Base-by-base conservation (phyloP, 2,113 vertebrate genomes). In the Phyllostomus hastatus region DNA sequence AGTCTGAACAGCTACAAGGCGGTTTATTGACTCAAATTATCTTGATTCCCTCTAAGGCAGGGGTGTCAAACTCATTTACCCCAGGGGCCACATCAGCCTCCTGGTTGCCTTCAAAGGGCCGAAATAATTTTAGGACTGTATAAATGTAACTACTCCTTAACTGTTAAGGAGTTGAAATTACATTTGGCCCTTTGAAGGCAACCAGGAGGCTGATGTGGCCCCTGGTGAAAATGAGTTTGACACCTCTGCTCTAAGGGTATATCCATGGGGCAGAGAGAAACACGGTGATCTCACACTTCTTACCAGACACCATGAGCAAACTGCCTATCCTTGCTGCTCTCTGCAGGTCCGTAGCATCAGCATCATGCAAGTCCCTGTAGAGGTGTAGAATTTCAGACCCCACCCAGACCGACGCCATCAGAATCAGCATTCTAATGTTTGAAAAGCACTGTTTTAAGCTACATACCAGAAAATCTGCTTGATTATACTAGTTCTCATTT, bases 1-100 rank as follows among this genome's bases (percentile, higher is more conserved):
- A 82, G 79, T 93, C 28, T 33, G n/a, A 97, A 46, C 50, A 82
- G 48, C 41, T 94, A 43, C 17, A 5, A 33, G 41, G 96, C 73
- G 91, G 0, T 2, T 78, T 67, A 87, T 96, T 97, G 95, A n/a
- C 33, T 94, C 6, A 85, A 24, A 88, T 80, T 82, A 17, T 4
- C 95, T 92, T 89, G 78, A 90, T 97, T 96, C 52, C 64, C n/a
- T 72, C 41, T 69, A 85, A 95, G 52, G 17, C 57, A 59, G 20
- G 57, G 20, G 57, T 59, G 22, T 59, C 57, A 10, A 59, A 59
- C 57, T 24, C 57, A 59, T 59, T 24, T 59, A 24, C 57, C 24
- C 9, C 22, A 4, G 57, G 22, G 57, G 20, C 57, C 22, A 59
- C 57, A 24, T 59, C 57, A 24, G 22, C 57, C 20, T 59, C 57